Conservation (phyloP, 2,797 vertebrate species). For the Premnoplex brunnescens region DNA sequence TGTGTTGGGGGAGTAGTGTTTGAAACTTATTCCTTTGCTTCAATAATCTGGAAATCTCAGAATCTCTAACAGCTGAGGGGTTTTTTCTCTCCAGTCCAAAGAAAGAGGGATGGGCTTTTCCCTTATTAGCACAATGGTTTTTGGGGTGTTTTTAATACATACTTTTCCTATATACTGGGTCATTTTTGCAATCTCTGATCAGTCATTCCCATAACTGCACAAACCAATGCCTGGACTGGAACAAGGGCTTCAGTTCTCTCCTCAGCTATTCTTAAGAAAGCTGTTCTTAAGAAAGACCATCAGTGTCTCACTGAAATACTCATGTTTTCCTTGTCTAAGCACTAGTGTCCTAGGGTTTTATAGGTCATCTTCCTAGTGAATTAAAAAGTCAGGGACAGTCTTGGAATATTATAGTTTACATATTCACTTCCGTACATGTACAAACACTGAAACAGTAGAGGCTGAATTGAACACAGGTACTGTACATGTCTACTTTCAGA, state of each 20-base stretch:
- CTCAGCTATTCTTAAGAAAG: neutral
- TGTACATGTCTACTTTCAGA: neutral
- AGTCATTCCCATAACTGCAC: neutral
- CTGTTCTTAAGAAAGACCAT: neutral
- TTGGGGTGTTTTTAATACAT: neutral
- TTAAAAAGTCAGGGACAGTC: neutral
- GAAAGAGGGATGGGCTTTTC: neutral
- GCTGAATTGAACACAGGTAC: neutral
- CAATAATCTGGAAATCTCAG: constrained; percentile 16
- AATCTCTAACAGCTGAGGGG: neutral
- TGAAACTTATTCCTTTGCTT: constrained; percentile 7
- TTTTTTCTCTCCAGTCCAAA: neutral
- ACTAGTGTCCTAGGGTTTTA: neutral
- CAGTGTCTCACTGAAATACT: neutral
- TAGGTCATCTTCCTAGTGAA: neutral
- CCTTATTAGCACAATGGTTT: neutral
- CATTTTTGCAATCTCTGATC: neutral
- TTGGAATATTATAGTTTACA: neutral
- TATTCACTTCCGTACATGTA: neutral
- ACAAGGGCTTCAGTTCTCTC: neutral
- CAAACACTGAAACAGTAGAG: neutral
- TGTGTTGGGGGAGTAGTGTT: neutral
- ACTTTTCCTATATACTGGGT: neutral
- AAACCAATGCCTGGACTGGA: neutral
- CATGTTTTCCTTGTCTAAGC: neutral